Conservation (phyloP, 2,797 vertebrate species). For the Eulemur albifrons region DNA sequence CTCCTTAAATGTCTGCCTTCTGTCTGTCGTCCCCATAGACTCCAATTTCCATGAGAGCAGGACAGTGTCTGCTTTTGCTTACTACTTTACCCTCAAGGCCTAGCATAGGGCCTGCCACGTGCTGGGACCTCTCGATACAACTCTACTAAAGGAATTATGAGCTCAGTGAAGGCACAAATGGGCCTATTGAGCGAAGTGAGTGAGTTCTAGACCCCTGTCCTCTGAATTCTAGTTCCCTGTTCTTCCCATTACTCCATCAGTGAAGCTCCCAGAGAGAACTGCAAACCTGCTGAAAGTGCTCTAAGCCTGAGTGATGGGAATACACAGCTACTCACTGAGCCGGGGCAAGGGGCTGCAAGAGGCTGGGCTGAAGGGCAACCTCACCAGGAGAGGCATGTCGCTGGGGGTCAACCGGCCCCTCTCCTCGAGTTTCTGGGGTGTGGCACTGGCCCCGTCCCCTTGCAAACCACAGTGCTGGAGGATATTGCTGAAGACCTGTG, state of each 20-base stretch:
- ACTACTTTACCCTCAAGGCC: not conserved
- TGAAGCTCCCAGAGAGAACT: not conserved
- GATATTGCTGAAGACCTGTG: conserved; percentile 93
- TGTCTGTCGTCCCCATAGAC: not conserved
- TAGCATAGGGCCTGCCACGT: not conserved
- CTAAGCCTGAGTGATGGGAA: not conserved
- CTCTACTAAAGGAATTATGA: not conserved
- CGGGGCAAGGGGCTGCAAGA: not conserved
- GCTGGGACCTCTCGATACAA: not conserved
- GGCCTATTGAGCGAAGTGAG: not conserved
- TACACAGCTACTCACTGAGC: not conserved
- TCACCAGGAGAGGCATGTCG: conserved; percentile 92
- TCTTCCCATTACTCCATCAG: not conserved
- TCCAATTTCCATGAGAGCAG: not conserved
- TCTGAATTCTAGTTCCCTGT: not conserved
- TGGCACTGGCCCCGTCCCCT: conserved; percentile 86
- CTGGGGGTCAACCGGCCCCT: conserved; percentile 85
- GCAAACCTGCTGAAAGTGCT: not conserved
- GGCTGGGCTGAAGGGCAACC: not conserved
- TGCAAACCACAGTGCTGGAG: conserved; percentile 91
- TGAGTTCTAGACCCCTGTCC: not conserved
- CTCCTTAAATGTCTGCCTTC: not conserved
- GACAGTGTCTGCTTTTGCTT: not conserved
- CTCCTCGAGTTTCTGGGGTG: conserved; percentile 91
- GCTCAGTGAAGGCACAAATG: not conserved